Conservation (phyloP, 1,140 invertebrate species). For the Diachasmimorpha longicaudata region DNA sequence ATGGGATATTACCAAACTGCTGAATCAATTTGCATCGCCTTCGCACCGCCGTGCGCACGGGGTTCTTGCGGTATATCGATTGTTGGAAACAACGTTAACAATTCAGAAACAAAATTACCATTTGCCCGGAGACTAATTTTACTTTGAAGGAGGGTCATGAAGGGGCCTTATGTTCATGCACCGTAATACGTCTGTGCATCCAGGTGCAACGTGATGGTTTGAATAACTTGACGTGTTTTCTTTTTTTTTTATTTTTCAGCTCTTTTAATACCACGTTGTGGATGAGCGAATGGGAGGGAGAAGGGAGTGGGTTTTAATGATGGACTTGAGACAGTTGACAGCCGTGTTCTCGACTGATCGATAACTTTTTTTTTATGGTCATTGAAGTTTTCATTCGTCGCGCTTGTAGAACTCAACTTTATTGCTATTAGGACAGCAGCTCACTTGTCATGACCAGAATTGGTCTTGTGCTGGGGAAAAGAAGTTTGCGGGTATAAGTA, state of each 20-base stretch:
- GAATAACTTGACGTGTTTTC: neutral
- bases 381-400: neutral
- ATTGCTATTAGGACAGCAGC: too few species aligned
- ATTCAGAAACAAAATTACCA: constrained; percentile 12
- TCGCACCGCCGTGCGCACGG: neutral
- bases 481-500: too few species aligned
- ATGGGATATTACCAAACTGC: constrained; percentile 25
- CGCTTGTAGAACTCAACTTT: neutral
- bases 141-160: neutral
- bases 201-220: neutral
- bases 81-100: constrained; percentile 18
- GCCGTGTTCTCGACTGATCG: neutral
- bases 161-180: constrained; percentile 4
- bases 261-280: neutral
- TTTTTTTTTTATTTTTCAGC: neutral
- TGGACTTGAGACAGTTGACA: neutral
- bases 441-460: too few species aligned
- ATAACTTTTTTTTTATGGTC: neutral
- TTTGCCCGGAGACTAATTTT: neutral
- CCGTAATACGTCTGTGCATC: neutral
- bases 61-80: constrained; percentile 8
- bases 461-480: too few species aligned
- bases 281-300: neutral
- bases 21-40: constrained; percentile 29
- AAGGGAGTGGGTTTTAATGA: neutral